Base-by-base conservation (phyloP, 2,888 invertebrate species). In the Cheilosia grossa region DNA sequence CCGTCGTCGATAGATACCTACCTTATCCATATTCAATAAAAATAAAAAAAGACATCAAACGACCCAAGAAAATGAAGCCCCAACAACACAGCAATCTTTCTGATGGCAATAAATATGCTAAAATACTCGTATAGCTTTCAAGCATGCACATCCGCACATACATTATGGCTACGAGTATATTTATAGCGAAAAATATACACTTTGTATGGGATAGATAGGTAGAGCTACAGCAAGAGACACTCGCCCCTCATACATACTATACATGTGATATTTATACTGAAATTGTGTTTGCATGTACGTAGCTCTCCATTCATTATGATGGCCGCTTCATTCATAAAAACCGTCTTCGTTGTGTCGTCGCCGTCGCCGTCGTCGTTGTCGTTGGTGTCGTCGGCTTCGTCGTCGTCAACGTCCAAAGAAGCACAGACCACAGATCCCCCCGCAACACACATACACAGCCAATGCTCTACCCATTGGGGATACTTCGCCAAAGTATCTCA, bases 271-370 rank as follows among this genome's bases (percentile, higher is more conserved):
- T 58, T 58, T 80, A 70, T 75, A 80, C n/a, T 77, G 56, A 81
- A 81, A 78, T 77, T 87, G 74, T 82, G 86, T 87, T 87, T 87
- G 87, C 87, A 87, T 87, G 86, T 81, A 87, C 88, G 88, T 64
- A 87, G 87, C 86, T 88, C 87, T 89, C 89, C 89, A 90, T 90
- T 90, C 90, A 90, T 90, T 89, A 90, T 89, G 89, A 89, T 83
- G 89, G 85, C 87, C 87, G 87, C 90, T 90, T 90, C 90, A 90
- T 90, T 90, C 90, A 90, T 90, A 90, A 90, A 90, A 90, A 90
- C 89, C 89, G 66, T 85, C 81, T 85, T 85, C 75, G 72, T 75
- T 75, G 63, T 81, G 69, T 85, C 70, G 80, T 72, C 85, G 80
- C 59, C 70, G 80, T 72, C 85, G 80, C 59, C 64, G 40, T 75